Evolutionary conservation across 1,140 invertebrate species (phyloP).

Genomic region (Geopemphigus sp.): DNA sequence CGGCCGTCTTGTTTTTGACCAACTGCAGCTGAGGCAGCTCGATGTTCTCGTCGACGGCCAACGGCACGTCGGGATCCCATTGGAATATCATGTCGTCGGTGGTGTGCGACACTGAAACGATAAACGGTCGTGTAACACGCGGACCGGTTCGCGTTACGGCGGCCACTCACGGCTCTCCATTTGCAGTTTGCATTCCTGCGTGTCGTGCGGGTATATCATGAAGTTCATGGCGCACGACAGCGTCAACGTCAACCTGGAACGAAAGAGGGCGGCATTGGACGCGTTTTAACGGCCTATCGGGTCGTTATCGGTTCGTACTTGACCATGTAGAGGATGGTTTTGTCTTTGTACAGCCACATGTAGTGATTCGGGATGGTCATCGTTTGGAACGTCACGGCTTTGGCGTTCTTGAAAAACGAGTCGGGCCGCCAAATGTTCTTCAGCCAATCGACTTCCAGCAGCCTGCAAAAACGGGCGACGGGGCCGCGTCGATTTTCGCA

Average conservation of each 20-base stretch:
- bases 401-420: constrained; percentile 86
- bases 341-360: constrained; percentile 83
- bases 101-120: constrained; percentile 74
- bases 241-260: constrained; percentile 70
- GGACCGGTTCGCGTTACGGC: too few relatives aligned
- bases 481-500: too few relatives aligned
- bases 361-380: constrained; percentile 93
- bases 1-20: constrained; percentile 78
- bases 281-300: too few relatives aligned
- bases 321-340: constrained; percentile 84
- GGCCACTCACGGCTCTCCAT: constrained; percentile 91
- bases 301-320: constrained; percentile 60
- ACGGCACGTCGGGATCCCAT: constrained; percentile 81
- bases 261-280: too few relatives aligned
- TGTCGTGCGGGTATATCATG: constrained; percentile 86
- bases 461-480: constrained; percentile 56
- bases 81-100: constrained; percentile 88
- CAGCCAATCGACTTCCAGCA: constrained; percentile 82
- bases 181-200: constrained; percentile 85
- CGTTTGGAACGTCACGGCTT: constrained; percentile 87
- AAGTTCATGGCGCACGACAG: constrained; percentile 90
- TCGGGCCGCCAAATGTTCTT: constrained; percentile 89
- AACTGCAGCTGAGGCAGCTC: constrained; percentile 82
- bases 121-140: too few relatives aligned
- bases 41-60: constrained; percentile 87